Conservation (phyloP, 2,888 invertebrate species). For the Pseudoips prasinana region DNA sequence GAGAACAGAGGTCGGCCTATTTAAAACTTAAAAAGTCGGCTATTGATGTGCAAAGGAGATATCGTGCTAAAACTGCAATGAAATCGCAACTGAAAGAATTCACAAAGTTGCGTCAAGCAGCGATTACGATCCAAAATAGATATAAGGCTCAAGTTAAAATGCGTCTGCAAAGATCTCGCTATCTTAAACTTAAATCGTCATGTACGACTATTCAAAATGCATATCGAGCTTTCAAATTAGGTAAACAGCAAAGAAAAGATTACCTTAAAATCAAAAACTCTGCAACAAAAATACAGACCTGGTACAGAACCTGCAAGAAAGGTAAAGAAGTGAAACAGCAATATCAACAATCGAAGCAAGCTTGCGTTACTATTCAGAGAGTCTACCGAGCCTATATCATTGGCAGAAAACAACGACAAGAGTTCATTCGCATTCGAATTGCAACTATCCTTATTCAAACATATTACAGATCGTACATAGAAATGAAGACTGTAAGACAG, state of each 20-base stretch:
- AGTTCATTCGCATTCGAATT: conserved; percentile 53
- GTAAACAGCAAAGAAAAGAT: conserved; percentile 41
- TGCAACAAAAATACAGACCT: conserved; percentile 64
- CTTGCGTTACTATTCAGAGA: conserved; percentile 69
- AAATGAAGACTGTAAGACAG: conserved; percentile 48
- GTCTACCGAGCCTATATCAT: conserved; percentile 55
- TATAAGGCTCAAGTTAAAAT: conserved; percentile 61
- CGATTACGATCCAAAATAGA: conserved; percentile 60
- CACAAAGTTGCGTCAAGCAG: conserved; percentile 44
- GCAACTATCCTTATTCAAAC: conserved; percentile 60
- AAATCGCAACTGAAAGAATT: conserved; percentile 39
- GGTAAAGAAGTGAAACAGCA: conserved; percentile 41
- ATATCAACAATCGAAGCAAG: conserved; percentile 48
- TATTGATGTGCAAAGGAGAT: conserved; percentile 55
- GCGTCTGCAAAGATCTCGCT: conserved; percentile 48
- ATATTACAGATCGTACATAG: conserved; percentile 53
- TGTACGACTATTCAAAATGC: conserved; percentile 60
- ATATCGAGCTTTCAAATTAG: conserved; percentile 55
- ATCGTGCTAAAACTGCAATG: conserved; percentile 56
- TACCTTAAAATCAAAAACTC: conserved; percentile 55
- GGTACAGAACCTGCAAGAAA: conserved; percentile 60
- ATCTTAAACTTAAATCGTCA: conserved; percentile 43
- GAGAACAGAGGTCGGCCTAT: conserved; percentile 42
- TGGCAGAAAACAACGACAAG: conserved; percentile 49
- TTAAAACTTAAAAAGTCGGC: conserved; percentile 37